Conservation (phyloP, 2,797 vertebrate species). For the Pristis pectinata region DNA sequence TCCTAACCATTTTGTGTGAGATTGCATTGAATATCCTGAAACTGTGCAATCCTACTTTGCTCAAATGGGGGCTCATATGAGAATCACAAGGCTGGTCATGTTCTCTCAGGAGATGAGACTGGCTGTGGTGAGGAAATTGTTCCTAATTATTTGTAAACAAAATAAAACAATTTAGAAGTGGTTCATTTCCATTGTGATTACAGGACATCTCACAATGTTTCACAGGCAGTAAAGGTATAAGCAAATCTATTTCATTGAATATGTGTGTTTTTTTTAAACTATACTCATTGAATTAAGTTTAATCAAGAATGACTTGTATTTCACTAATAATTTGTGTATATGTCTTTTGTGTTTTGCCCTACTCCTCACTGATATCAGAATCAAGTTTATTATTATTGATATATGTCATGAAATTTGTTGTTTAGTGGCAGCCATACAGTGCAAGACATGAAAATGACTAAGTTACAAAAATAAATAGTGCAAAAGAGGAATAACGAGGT, state of each 20-base stretch:
- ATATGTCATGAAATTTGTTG: no score
- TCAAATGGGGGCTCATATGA: neutral
- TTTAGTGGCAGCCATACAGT: no score
- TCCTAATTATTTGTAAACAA: neutral
- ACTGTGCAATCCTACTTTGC: neutral
- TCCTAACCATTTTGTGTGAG: neutral
- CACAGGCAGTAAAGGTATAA: neutral
- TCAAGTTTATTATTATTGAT: no score
- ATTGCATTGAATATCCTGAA: neutral
- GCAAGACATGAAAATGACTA: no score
- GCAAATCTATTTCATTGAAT: neutral
- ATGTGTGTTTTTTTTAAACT: neutral
- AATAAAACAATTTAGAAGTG: neutral
- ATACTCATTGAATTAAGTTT: neutral
- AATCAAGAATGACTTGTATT: neutral
- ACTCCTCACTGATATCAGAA: neutral
- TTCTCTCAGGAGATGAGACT: neutral
- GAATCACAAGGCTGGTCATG: neutral
- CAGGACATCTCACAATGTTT: neutral
- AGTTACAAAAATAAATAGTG: no score
- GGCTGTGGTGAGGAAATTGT: neutral
- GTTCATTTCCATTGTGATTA: neutral
- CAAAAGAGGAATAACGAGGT: no score
- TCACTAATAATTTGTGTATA: neutral
- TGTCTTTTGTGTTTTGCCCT: neutral